Evolutionary conservation across 2,797 vertebrate genomes (phyloP).

Genomic region (Rousettus madagascariensis): DNA sequence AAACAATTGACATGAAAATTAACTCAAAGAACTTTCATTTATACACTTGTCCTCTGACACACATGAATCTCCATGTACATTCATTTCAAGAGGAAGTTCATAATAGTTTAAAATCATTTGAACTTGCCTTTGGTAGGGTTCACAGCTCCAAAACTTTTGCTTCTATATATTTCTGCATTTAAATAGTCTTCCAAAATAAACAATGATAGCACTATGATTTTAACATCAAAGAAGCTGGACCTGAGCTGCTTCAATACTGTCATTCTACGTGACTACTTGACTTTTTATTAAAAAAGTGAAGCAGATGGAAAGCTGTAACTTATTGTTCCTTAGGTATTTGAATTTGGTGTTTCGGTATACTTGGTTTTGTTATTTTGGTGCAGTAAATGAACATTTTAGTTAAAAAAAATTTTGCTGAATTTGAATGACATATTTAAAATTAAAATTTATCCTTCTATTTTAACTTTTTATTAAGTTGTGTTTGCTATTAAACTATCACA

Average conservation of each 20-base stretch:
- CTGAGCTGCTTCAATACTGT: background rate
- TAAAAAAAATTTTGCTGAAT: background rate
- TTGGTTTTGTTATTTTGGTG: background rate
- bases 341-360: background rate
- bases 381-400: background rate
- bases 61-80: background rate
- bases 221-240: background rate
- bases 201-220: background rate
- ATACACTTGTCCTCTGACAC: background rate
- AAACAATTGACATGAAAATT: background rate
- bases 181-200: constrained; percentile 6
- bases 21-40: background rate
- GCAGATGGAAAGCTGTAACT: background rate
- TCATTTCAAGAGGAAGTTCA: constrained; percentile 22
- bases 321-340: background rate
- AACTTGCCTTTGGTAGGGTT: background rate
- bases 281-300: background rate
- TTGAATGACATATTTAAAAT: background rate
- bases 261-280: background rate
- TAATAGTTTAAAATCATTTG: background rate
- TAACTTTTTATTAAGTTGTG: background rate
- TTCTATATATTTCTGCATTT: background rate
- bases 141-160: background rate
- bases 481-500: background rate
- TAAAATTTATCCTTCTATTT: background rate